Percentiles rank a stretch among this genome's conserved stretches.
Conservation (phyloP, 1,140 invertebrate species). For the Diorhabda elongata region DNA sequence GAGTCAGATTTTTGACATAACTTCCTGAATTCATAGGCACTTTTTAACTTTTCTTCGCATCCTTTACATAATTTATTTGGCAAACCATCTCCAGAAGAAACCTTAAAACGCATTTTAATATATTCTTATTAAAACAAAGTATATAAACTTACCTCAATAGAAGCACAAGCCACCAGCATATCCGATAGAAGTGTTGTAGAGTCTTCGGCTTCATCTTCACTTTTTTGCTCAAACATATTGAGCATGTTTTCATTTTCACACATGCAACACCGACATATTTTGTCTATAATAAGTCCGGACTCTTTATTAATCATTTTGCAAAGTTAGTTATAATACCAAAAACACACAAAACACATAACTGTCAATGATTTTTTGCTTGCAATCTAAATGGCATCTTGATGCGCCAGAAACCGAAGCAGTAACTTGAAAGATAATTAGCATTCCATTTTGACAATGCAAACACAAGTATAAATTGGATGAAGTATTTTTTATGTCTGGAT, state of each 20-base stretch:
- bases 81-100: conserved; percentile 45
- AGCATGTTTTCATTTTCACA: conserved; percentile 38
- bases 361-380: conserved; percentile 6
- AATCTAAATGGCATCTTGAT: not conserved
- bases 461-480: too few species aligned
- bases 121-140: not conserved
- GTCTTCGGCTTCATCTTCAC: conserved; percentile 23
- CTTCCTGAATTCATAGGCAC: conserved; percentile 47
- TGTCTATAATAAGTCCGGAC: conserved; percentile 36
- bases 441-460: too few species aligned
- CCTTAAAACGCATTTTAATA: conserved; percentile 32
- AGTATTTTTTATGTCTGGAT: too few species aligned
- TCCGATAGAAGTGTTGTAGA: conserved; percentile 51
- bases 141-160: conserved; percentile 49
- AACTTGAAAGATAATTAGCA: too few species aligned
- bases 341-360: conserved; percentile 7
- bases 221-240: conserved; percentile 41
- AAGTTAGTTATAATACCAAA: conserved; percentile 12
- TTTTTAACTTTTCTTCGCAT: conserved; percentile 45
- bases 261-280: conserved; percentile 46
- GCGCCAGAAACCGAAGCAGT: not conserved
- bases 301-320: conserved; percentile 38
- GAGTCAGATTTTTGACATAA: conserved; percentile 48
- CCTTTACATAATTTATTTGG: conserved; percentile 44
- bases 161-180: conserved; percentile 57